Percentiles rank a stretch among this genome's conserved stretches.
These are phyloP conservation scores for Urocolius indicus DNA, from an alignment of 2,113 vertebrate species.

Conservation along the genomic window DNA sequence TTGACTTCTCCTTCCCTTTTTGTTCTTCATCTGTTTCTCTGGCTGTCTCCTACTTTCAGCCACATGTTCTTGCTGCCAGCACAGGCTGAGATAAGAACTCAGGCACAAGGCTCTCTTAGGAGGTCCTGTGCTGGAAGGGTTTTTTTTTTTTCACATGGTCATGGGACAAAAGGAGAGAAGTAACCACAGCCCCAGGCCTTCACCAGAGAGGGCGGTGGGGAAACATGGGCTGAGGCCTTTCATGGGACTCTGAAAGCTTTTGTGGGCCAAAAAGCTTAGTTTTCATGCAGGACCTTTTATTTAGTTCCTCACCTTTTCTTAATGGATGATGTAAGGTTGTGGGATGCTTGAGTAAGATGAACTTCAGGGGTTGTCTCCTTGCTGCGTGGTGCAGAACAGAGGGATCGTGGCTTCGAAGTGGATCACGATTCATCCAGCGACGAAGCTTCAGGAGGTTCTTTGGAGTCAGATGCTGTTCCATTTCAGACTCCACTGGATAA, in stretches of 20 bases:
- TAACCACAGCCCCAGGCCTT: background rate
- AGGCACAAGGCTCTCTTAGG: rapidly evolving
- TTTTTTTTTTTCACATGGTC: rapidly evolving
- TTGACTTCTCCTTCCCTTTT: background rate
- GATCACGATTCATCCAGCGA: slow-evolving; percentile 13
- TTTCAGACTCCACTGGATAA: slow-evolving; percentile 43
- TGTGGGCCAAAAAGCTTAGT: background rate
- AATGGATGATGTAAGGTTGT: rapidly evolving
- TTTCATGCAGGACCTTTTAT: background rate
- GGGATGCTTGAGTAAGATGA: background rate
- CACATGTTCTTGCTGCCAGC: rapidly evolving
- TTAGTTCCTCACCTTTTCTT: background rate
- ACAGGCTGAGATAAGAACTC: rapidly evolving
- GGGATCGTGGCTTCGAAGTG: slow-evolving; percentile 85
- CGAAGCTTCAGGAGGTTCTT: background rate
- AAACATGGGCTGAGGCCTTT: rapidly evolving
- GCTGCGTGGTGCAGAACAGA: slow-evolving; percentile 77
- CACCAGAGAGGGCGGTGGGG: background rate
- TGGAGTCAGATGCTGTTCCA: slow-evolving; percentile 81
- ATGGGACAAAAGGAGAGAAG: background rate
- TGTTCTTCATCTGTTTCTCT: background rate
- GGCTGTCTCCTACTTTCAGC: background rate
- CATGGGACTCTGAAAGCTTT: rapidly evolving
- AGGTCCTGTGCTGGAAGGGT: rapidly evolving
- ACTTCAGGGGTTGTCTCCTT: background rate